Percentiles rank a stretch among this genome's conserved stretches.
Conservation (phyloP, 2,888 invertebrate genomes). For the Pachliopta kotzebuea region DNA sequence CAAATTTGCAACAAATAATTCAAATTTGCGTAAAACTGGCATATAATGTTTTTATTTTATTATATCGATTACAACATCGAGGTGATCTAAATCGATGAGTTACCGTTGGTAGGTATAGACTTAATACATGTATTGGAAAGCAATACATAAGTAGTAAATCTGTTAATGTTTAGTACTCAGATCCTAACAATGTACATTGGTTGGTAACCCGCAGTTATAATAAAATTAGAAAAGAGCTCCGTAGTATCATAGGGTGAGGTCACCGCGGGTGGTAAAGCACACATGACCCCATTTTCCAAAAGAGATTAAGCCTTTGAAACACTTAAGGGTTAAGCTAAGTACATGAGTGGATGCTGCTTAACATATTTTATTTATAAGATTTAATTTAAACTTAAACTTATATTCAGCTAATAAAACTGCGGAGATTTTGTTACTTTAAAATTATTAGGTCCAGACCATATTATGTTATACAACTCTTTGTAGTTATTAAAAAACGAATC, state of each 20-base stretch:
- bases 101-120: no score
- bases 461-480: no score
- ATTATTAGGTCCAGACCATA: no score
- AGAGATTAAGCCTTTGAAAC: background rate
- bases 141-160: background rate
- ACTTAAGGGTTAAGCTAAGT: conserved; percentile 7
- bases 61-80: no score
- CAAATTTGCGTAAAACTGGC: no score
- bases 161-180: background rate
- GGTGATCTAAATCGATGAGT: no score
- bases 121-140: background rate
- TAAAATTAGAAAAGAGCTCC: background rate
- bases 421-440: no score
- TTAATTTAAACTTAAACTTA: no score
- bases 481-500: no score
- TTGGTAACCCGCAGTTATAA: background rate
- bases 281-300: conserved; percentile 17
- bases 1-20: no score
- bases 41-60: no score
- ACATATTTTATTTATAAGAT: background rate
- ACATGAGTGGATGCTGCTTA: background rate
- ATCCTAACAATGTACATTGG: background rate
- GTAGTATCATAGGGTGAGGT: background rate
- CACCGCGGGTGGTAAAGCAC: conserved; percentile 17
- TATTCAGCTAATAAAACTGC: no score